These are phyloP conservation scores for Sebastes taczanowskii DNA, from an alignment of 2,797 vertebrate genomes.

Conservation along the genomic window DNA sequence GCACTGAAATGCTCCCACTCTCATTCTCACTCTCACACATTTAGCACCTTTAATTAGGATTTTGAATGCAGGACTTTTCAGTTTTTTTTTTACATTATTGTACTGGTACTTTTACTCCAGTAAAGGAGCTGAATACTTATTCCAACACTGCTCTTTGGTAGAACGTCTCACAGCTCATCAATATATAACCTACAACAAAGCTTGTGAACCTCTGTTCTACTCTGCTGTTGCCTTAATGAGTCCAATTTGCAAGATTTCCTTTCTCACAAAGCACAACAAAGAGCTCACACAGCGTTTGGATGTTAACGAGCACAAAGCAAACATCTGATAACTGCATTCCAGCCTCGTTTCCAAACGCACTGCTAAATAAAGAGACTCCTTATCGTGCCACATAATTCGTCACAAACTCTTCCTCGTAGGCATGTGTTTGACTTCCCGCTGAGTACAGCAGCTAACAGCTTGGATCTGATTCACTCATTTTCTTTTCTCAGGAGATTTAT, in stretches of 20 bases:
- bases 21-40: no score
- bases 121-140: neutral
- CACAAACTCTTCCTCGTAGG: constrained; percentile 59
- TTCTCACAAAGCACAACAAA: constrained; percentile 2
- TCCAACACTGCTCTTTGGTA: neutral
- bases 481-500: constrained; percentile 64
- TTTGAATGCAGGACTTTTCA: neutral
- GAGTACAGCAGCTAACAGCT: constrained; percentile 45
- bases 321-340: constrained; percentile 58
- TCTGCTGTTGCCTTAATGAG: neutral
- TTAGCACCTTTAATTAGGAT: no score
- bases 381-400: constrained; percentile 51
- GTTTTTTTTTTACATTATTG: neutral
- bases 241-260: neutral
- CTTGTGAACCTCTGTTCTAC: neutral
- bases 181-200: neutral
- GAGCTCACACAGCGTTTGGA: constrained; percentile 1
- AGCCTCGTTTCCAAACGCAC: constrained; percentile 50
- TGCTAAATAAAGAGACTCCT: constrained; percentile 55
- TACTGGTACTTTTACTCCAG: neutral
- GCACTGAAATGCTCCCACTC: no score
- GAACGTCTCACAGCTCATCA: neutral
- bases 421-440: constrained; percentile 61
- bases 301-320: constrained; percentile 50
- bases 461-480: constrained; percentile 53